Percentiles rank a stretch among this genome's conserved stretches.
These are phyloP conservation scores for Drosophila gaucha DNA, from an alignment of 2,888 invertebrate species.

Conservation along the genomic window DNA sequence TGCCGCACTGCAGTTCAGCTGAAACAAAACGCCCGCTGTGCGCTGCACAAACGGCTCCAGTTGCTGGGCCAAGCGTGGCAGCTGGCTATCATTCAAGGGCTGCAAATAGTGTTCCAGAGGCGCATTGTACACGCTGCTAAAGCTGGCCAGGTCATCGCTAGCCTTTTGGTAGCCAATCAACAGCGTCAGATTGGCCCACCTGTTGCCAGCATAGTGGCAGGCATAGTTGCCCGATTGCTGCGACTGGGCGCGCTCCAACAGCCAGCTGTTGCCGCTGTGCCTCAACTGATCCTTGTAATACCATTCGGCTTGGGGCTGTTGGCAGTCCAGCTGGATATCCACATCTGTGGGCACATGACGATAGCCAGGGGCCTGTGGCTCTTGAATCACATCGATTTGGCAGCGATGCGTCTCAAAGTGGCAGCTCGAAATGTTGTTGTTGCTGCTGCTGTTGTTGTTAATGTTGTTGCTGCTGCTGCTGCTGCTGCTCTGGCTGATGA, in stretches of 20 bases:
- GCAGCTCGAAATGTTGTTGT: constrained; percentile 34
- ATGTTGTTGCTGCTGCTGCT: constrained; percentile 2
- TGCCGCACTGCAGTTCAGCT: constrained; percentile 89
- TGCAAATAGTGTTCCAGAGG: constrained; percentile 29
- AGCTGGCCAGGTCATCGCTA: constrained; percentile 59
- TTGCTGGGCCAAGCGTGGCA: constrained; percentile 35
- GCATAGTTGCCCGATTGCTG: constrained; percentile 78
- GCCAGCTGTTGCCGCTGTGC: constrained; percentile 36
- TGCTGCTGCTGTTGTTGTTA: background rate
- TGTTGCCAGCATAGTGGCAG: constrained; percentile 57
- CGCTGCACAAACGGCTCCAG: constrained; percentile 85
- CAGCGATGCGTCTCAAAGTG: constrained; percentile 56
- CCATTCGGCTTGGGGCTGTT: constrained; percentile 55
- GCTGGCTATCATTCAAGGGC: constrained; percentile 24
- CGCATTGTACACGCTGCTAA: constrained; percentile 31
- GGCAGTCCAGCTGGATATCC: constrained; percentile 61
- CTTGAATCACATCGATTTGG: constrained; percentile 51
- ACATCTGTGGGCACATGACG: constrained; percentile 55
- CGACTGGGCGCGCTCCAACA: constrained; percentile 46
- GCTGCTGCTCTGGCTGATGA: constrained; percentile 35
- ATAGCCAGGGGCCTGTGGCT: constrained; percentile 4
- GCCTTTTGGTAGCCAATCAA: constrained; percentile 51
- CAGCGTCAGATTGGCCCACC: constrained; percentile 81
- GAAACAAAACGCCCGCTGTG: constrained; percentile 90
- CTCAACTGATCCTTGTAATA: constrained; percentile 53